A percentile compares a stretch with the other conserved stretches of the same genome.
phyloP scores from a whole-genome alignment of 2,888 invertebrate species.

The Allygus modestus region DNA sequence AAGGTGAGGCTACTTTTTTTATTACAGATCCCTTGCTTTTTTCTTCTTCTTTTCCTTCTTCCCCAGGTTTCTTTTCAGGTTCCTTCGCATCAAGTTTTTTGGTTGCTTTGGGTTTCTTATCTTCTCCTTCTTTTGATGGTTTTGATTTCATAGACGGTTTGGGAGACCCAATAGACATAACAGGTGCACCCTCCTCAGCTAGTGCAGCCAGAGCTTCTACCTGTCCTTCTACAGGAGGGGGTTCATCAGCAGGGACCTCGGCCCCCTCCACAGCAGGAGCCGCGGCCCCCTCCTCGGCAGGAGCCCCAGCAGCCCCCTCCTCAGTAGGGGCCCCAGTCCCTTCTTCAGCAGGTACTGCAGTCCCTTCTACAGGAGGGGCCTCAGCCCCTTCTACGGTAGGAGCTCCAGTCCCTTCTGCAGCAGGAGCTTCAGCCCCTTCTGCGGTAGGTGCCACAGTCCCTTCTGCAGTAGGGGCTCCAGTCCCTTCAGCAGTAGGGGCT shows the following conservation, averaged over 20 bases:
- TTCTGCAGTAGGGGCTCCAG: constrained; percentile 72
- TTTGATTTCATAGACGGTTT: neutral
- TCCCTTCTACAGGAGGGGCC: neutral
- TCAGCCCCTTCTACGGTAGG: constrained; percentile 25
- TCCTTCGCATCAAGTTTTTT: neutral
- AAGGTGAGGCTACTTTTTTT: neutral
- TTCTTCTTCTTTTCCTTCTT: constrained; percentile 15
- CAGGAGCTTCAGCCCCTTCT: neutral
- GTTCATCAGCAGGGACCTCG: neutral
- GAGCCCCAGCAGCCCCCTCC: neutral
- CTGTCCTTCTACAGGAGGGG: constrained; percentile 73
- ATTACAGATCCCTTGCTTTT: neutral
- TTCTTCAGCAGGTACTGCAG: constrained; percentile 73
- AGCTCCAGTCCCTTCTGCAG: too few species aligned
- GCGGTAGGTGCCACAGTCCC: constrained; percentile 72
- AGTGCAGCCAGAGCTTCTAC: constrained; percentile 74
- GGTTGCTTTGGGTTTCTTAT: neutral
- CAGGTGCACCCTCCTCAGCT: neutral
- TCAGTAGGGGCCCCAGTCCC: constrained; percentile 73
- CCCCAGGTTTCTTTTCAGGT: neutral
- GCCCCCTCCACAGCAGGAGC: neutral
- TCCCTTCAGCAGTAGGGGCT: constrained; percentile 73
- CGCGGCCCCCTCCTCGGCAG: neutral
- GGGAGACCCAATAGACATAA: neutral
- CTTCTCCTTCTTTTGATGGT: constrained; percentile 8